Evolutionary conservation across 2,888 invertebrate genomes (phyloP).

Genomic region (Lucinisca nassula): DNA sequence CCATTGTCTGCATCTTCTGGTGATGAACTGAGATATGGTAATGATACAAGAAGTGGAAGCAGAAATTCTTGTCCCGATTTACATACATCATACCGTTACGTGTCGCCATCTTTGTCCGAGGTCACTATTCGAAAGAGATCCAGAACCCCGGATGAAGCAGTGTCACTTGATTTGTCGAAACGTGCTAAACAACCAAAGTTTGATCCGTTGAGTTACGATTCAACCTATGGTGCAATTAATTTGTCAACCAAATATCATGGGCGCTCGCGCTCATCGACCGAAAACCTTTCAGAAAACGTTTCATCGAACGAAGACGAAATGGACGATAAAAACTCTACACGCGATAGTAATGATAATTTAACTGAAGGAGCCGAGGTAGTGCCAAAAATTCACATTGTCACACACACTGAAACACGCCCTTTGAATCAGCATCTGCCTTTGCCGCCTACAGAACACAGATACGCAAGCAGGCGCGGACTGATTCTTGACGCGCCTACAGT

Average conservation of each 20-base stretch:
- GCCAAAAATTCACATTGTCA: constrained; percentile 83
- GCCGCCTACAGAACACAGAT: constrained; percentile 81
- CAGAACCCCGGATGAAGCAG: constrained; percentile 70
- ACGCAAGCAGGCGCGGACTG: constrained; percentile 83
- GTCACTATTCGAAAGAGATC: constrained; percentile 65
- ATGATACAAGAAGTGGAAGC: constrained; percentile 61
- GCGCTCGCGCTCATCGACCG: constrained; percentile 42
- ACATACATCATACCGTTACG: constrained; percentile 31
- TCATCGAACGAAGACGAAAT: constrained; percentile 44
- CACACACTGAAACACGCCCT: constrained; percentile 75
- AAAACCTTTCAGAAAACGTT: constrained; percentile 67
- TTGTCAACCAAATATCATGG: constrained; percentile 75
- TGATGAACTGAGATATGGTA: constrained; percentile 43
- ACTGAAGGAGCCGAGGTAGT: constrained; percentile 67
- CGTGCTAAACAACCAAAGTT: constrained; percentile 64
- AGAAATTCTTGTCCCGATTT: constrained; percentile 69
- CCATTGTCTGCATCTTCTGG: constrained; percentile 47
- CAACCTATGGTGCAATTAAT: constrained; percentile 82
- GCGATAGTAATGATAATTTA: constrained; percentile 50
- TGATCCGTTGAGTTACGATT: constrained; percentile 61
- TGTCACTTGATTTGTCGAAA: constrained; percentile 74
- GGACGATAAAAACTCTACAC: constrained; percentile 41
- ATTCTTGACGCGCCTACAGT: constrained; percentile 86
- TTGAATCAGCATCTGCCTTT: constrained; percentile 77
- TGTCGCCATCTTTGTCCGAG: constrained; percentile 29